Evolutionary conservation across 2,797 vertebrate genomes (phyloP), one percentile per base, ranked within the genome.

Genomic region (Syngnathus rostellatus): DNA sequence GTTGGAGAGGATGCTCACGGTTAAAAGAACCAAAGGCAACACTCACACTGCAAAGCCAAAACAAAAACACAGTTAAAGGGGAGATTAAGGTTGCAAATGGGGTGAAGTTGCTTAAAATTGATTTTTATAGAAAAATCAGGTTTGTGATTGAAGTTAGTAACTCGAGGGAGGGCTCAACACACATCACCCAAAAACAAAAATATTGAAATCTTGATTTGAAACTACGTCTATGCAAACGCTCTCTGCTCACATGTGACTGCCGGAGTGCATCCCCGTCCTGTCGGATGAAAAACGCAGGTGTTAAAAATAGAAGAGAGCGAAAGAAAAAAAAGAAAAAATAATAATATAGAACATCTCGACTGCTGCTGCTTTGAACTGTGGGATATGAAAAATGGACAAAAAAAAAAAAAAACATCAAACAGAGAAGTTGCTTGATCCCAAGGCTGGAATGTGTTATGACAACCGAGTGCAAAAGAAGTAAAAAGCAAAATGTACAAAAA

Each of bases 241-340:
- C 66, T 77, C 60, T 57, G 74, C 91, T 92, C 91, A 92, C 89
- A 48, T 88, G 81, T 38, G 76, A 68, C 78, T 64, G 69, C 73
- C 23, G 84, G 73, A 57, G 72, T 25, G 80, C 63, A 67, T 78
- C 77, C 71, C 16, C 57, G 68, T 81, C 82, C 89, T 91, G 90
- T 68, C 68, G 50, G 21, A 73, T 71, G 75, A 78, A 83, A 67
- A 78, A 72, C 61, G 70, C 51, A 65, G 50, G 65, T 7, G 65
- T 60, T 45, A 58, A 46, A 59, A 46, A 58, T 31, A 46, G 25
- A 48, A 17, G 12, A 23, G 5, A 8, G 7, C 14, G 9, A 21
- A 16, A 45, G 55, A 2, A 37, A 14, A 38, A 25, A 17, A 2
- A 2, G 11, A 57, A 17, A 16, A 31, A 61, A 41, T 23, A 23